Base-by-base conservation (phyloP, 1,140 invertebrate species). In the Dreissena polymorpha region DNA sequence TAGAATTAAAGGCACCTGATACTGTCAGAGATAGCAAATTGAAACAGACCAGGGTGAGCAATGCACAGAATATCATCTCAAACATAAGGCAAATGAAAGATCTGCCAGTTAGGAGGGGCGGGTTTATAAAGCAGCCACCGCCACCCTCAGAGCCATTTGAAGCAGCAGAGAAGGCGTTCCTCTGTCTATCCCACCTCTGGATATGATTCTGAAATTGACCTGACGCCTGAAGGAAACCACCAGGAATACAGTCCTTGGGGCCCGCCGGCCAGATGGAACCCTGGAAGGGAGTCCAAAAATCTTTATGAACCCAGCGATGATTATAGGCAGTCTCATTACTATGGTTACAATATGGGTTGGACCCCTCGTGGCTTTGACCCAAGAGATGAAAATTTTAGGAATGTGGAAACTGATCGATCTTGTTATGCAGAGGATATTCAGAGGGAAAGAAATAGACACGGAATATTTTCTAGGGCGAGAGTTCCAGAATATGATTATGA, bases 1-100 rank as follows among this genome's bases (percentile, higher is more conserved):
- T 83, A 74, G 70, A 75, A 63, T 57, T 87, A 14, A 83, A 69
- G 27, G 83, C 86, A 10, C 86, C 86, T 70, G 25, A 80, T 70
- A 63, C 80, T 25, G 55, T 55, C 63, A 13, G 10, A 82, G 68
- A 57, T 73, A 53, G 21, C 23, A 49, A 50, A 21, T 12, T 25
- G 16, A 29, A 14, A 25, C 23, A 39, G 39, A 39, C 2, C 39
- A 39, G 39, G 39, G 39, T 39, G 2, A 39, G 39, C 65, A 72
- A 72, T 50, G 70, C 70, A 39, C n/a, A 65, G 63, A 72, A 64
- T 21, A 21, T 25, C 21, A 60, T 72, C 64, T 53, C 10, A 27
- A 80, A 80, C 49, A 16, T 70, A 50, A 53, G 29, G 57, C 13
- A 74, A 12, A 29, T 72, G 6, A 82, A 82, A 39, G 12, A 49